A percentile compares a stretch with the other conserved stretches of the same genome.
phyloP scores from a whole-genome alignment of 1,140 invertebrate species.

The Drosophila simulans region DNA sequence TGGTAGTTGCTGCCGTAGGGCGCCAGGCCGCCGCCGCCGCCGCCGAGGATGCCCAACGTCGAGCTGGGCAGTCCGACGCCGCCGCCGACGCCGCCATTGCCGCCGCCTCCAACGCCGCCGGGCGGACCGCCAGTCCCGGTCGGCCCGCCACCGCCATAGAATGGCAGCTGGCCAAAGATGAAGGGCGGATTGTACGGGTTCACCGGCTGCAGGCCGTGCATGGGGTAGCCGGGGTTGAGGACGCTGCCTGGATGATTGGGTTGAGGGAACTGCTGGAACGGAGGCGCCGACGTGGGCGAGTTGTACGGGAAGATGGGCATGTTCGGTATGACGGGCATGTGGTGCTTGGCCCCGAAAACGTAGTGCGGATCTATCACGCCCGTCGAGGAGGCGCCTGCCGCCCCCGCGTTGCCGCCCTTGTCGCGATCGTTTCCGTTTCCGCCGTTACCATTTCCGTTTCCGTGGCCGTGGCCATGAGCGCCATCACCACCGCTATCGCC shows the following conservation, averaged over 20 bases:
- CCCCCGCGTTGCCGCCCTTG: slow-evolving; percentile 38
- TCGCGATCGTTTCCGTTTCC: slow-evolving; percentile 7
- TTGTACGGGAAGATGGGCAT: slow-evolving; percentile 84
- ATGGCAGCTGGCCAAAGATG: slow-evolving; percentile 79
- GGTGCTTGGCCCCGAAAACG: slow-evolving; percentile 80
- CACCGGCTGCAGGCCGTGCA: slow-evolving; percentile 80
- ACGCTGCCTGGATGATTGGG: slow-evolving; percentile 82
- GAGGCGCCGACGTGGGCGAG: slow-evolving; percentile 77
- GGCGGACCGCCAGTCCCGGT: slow-evolving; percentile 75
- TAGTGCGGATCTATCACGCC: slow-evolving; percentile 83
- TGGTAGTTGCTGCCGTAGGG: slow-evolving; percentile 69
- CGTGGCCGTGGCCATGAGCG: background rate
- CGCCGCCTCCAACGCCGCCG: slow-evolving; percentile 52
- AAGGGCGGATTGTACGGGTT: slow-evolving; percentile 84
- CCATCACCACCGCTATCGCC: slow-evolving; percentile 9
- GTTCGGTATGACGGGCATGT: slow-evolving; percentile 80
- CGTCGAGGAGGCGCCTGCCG: slow-evolving; percentile 64
- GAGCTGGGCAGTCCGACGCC: slow-evolving; percentile 71
- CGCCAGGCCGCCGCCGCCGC: slow-evolving; percentile 73
- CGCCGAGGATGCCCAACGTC: slow-evolving; percentile 65
- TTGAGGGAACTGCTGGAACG: slow-evolving; percentile 84
- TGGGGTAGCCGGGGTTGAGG: slow-evolving; percentile 80
- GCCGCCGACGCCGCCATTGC: slow-evolving; percentile 36
- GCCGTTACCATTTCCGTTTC: slow-evolving; percentile 17
- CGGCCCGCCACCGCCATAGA: slow-evolving; percentile 59